Conservation (phyloP, 2,888 invertebrate species). For the Mesorhabditis spiculigera region DNA sequence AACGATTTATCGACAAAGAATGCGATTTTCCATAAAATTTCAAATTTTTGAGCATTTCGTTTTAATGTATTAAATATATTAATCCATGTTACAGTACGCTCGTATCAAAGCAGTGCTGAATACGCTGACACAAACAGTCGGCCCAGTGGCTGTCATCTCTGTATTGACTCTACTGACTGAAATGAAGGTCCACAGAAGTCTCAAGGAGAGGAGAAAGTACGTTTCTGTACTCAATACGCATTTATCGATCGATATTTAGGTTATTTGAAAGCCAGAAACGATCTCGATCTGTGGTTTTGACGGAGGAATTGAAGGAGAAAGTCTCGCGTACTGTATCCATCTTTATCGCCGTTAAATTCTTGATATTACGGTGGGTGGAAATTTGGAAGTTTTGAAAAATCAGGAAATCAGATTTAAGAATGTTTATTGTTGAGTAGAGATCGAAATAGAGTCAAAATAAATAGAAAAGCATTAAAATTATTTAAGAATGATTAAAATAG, state of each 20-base stretch:
- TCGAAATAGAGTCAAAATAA: too few species aligned
- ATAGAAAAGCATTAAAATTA: too few species aligned
- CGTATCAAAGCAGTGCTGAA: constrained; percentile 43
- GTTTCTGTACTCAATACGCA: constrained; percentile 11
- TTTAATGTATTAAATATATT: too few species aligned
- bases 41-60: not conserved
- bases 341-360: constrained; percentile 54
- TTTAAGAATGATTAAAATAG: too few species aligned
- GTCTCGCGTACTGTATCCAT: constrained; percentile 53
- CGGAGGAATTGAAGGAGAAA: constrained; percentile 50
- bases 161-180: constrained; percentile 52
- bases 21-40: not conserved
- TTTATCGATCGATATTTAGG: constrained; percentile 23
- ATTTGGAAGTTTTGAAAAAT: not conserved
- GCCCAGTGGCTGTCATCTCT: constrained; percentile 48
- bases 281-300: constrained; percentile 42
- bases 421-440: too few species aligned
- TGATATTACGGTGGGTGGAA: constrained; percentile 40
- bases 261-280: constrained; percentile 53
- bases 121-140: constrained; percentile 51
- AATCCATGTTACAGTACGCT: constrained; percentile 33
- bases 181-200: constrained; percentile 44
- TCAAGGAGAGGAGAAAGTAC: constrained; percentile 49
- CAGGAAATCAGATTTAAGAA: not conserved
- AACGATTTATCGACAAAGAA: not conserved